Evolutionary conservation across 2,113 vertebrate genomes (phyloP), one percentile per base, ranked within the genome.

Genomic region (Labeo catla): DNA sequence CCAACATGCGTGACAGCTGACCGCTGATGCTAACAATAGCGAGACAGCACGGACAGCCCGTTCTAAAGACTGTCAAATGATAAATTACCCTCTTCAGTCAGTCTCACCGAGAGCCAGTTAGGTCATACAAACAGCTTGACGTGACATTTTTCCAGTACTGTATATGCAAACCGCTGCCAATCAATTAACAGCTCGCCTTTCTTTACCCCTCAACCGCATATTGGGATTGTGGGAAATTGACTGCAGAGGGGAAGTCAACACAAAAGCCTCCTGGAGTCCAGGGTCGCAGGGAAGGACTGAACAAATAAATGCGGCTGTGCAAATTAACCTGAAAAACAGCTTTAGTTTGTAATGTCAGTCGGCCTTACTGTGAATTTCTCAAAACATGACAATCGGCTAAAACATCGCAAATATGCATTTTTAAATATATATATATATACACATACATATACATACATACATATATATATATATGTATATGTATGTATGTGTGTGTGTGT

Each of bases 101-200:
- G 45, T 70, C 87, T 50, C 86, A 84, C 87, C 83, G 45, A 78
- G 50, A 76, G 84, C 83, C 86, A 84, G 81, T 88, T 87, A 88
- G 87, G 88, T 88, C 88, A 88, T 54, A 21, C 57, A 87, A 87
- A 89, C 83, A 87, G 72, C 61, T 84, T 81, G 84, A 90, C 79
- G 87, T 87, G 84, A 87, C 87, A 89, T 90, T 89, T 87, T 85
- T 84, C 88, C 90, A 61, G 57, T 86, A 89, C 84, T 86, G 84
- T 90, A 86, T 86, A 90, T 86, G 86, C 88, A 89, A 91, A 91
- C 84, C 81, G 76, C 74, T 89, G 87, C 86, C 86, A 88, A 89
- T 90, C 87, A 91, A 85, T 90, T 89, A 89, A 87, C 23, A 68
- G 36, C 68, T 43, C 28, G 50, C 61, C 59, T 65, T 66, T 66